Evolutionary conservation across 2,797 vertebrate genomes (phyloP).

Genomic region (Propithecus perrieri): DNA sequence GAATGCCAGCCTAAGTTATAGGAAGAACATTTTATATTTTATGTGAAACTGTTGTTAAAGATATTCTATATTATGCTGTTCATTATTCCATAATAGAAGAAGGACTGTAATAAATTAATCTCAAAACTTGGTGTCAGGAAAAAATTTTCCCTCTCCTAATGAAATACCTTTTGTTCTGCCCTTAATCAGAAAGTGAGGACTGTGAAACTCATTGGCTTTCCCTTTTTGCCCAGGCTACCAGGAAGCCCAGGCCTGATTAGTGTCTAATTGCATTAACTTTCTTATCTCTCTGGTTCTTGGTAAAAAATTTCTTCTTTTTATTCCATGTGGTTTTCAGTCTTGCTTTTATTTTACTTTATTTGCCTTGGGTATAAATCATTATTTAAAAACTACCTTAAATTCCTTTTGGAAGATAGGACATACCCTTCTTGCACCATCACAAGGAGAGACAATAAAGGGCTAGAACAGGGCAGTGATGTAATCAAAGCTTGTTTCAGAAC

Average conservation of each 20-base stretch:
- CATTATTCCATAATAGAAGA: neutral
- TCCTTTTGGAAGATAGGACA: neutral
- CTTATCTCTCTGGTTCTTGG: neutral
- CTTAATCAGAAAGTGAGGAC: neutral
- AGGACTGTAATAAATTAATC: neutral
- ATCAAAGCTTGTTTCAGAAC: neutral
- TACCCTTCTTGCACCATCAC: neutral
- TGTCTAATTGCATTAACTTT: neutral
- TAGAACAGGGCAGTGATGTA: neutral
- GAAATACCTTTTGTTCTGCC: neutral
- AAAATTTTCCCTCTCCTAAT: neutral
- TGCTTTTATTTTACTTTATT: slow-evolving; percentile 14
- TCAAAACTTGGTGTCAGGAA: neutral
- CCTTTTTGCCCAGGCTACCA: neutral
- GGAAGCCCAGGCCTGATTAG: neutral
- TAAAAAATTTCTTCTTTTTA: slow-evolving; percentile 13
- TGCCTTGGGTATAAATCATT: slow-evolving; percentile 11
- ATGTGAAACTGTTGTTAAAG: neutral
- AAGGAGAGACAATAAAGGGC: neutral
- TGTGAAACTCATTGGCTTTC: neutral
- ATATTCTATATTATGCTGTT: neutral
- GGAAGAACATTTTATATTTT: slow-evolving; percentile 5
- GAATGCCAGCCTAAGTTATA: neutral
- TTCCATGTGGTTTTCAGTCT: neutral
- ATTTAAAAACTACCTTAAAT: neutral